Conservation (phyloP, 2,797 vertebrate species). For the Anabas testudineus region DNA sequence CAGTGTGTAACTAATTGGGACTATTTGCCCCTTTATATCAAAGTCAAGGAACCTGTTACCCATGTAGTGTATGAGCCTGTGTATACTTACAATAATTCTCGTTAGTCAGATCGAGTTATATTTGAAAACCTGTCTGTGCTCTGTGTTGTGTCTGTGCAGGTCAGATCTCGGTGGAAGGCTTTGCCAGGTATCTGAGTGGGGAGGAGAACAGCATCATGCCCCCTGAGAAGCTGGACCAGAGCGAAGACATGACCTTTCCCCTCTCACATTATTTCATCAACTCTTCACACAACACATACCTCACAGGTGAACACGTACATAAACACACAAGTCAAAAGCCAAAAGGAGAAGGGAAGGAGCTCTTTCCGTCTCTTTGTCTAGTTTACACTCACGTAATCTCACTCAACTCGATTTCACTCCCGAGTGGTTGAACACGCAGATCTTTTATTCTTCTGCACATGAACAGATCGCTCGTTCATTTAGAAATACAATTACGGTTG, state of each 20-base stretch:
- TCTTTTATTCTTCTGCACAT: conserved; percentile 37
- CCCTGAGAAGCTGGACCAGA: conserved; percentile 98
- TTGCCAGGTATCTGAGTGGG: conserved; percentile 91
- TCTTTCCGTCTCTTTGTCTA: not conserved
- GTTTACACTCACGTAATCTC: not conserved
- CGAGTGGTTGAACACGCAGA: conserved; percentile 23
- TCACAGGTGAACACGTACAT: conserved; percentile 77
- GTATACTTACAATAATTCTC: not conserved
- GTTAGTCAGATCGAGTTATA: not conserved
- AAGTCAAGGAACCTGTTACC: no score
- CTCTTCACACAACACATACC: conserved; percentile 97
- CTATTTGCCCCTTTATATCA: no score
- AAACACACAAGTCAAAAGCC: not conserved
- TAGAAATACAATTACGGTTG: conserved; percentile 48
- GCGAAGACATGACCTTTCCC: conserved; percentile 97
- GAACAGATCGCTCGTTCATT: conserved; percentile 51
- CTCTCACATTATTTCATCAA: conserved; percentile 99
- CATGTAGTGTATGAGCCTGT: no score
- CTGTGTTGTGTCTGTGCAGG: conserved; percentile 79
- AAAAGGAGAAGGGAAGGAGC: no score
- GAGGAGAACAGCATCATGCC: conserved; percentile 96
- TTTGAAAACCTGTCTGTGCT: conserved; percentile 1
- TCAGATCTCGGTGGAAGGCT: conserved; percentile 97
- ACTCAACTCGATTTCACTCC: conserved; percentile 29
- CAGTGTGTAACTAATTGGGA: no score